These are phyloP conservation scores for Styela plicata DNA, from an alignment of 23 tunicate genomes.

Conservation along the genomic window DNA sequence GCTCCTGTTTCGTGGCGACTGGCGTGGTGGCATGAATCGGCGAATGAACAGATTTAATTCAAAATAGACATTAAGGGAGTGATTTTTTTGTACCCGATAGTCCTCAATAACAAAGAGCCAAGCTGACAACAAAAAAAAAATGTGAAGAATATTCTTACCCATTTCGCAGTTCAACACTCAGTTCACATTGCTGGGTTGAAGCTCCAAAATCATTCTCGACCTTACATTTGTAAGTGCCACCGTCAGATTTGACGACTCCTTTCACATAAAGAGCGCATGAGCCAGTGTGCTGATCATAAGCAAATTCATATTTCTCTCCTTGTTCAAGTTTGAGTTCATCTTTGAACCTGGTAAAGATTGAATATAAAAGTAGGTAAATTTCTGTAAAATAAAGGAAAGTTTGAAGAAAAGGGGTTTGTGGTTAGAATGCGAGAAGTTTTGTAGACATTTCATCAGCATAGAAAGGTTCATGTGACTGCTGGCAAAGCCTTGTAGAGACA, in stretches of 20 bases:
- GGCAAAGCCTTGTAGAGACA: no score
- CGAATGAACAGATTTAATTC: no score
- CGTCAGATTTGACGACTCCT: constrained; percentile 69
- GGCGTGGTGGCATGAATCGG: no score
- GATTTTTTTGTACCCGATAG: no score
- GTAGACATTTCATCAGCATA: no score
- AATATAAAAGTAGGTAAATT: not conserved
- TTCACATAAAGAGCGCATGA: constrained; percentile 72
- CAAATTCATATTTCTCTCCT: constrained; percentile 80
- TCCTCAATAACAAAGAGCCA: no score
- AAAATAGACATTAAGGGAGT: no score
- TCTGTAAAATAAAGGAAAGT: no score
- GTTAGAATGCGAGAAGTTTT: no score
- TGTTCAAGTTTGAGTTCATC: constrained; percentile 59
- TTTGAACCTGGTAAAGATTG: constrained; percentile 46
- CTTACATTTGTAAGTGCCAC: constrained; percentile 86
- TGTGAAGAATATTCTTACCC: constrained; percentile 31
- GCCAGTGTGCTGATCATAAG: constrained; percentile 62
- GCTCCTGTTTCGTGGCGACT: no score
- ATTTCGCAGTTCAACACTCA: constrained; percentile 67
- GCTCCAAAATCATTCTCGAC: constrained; percentile 88
- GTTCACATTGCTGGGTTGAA: constrained; percentile 49
- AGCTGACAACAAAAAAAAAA: not conserved
- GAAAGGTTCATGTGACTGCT: no score
- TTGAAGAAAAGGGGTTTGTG: no score